Evolutionary conservation across 2,113 vertebrate species (phyloP), one percentile per base, ranked within the genome.

Genomic region (Notothenia coriiceps): DNA sequence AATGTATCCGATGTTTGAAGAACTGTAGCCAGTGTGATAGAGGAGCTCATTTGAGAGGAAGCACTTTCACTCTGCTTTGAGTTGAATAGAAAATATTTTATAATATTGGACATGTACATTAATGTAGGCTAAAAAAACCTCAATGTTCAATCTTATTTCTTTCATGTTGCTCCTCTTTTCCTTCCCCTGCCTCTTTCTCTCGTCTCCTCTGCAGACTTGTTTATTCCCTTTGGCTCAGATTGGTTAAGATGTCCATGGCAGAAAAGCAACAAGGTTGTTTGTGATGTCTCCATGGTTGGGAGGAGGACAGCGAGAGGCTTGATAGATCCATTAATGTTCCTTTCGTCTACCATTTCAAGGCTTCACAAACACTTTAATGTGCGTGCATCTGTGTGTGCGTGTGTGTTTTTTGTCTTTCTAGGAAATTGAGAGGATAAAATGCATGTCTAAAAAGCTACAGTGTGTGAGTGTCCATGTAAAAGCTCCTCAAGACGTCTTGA

Each of bases 301-400:
- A 17, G 51, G 84, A 79, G 18, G 80, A 84, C 68, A 75, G 75
- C 1, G 51, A 80, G 70, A 70, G 61, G 54, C 79, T 61, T 74
- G 82, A 88, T 81, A 51, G 57, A 80, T 79, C 79, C 84, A 79
- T 86, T 86, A 80, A 79, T 79, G 83, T 72, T 85, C 60, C 81
- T 88, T 83, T 86, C 70, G 75, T 86, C 79, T 85, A 83, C 59
- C 47, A 86, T 86, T 89, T 86, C 83, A 84, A 88, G 83, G 72
- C 77, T 85, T 77, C 46, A 3, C 70, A 67, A 77, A 75, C 65
- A 52, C 49, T 35, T 3, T 67, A 33, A 67, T 84, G 79, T 64
- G 40, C 47, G 22, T 54, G 5, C 22, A 7, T 62, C 9, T 71
- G 18, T 68, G 43, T 52, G 43, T 47, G 22, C 25, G 7, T 6